A percentile compares a stretch with the other conserved stretches of the same genome.
phyloP scores from a whole-genome alignment of 2,113 vertebrate species.

The Connochaetes taurinus region DNA sequence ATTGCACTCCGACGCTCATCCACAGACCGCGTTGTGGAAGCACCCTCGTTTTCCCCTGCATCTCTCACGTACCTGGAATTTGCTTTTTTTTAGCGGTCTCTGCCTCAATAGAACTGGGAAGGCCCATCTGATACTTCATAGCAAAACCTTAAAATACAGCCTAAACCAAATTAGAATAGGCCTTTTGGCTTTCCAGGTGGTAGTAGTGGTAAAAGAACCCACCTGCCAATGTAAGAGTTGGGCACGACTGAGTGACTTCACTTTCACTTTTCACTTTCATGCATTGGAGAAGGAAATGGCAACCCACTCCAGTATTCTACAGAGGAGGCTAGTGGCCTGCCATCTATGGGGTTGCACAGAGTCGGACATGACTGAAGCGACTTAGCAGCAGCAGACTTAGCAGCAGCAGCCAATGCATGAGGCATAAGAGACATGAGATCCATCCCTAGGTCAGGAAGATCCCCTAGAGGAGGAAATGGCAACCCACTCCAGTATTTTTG shows the following conservation, averaged over 20 bases:
- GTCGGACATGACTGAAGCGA: accelerated
- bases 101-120: background rate
- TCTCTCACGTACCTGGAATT: background rate
- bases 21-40: accelerated
- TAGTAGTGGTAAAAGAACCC: background rate
- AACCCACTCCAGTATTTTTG: background rate
- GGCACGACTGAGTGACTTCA: too few species aligned
- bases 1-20: accelerated
- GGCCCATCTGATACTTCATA: background rate
- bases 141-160: background rate
- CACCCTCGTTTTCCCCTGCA: accelerated
- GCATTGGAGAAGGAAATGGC: too few species aligned
- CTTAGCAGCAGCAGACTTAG: too few species aligned
- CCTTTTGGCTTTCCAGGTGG: slow-evolving; percentile 13
- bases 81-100: background rate
- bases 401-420: background rate
- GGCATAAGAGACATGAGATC: background rate
- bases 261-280: too few species aligned
- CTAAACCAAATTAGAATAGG: slow-evolving; percentile 44
- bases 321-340: too few species aligned
- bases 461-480: background rate
- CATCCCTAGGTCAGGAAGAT: background rate
- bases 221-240: accelerated
- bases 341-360: accelerated
- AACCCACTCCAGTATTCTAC: too few species aligned